Conservation (phyloP, 2,113 vertebrate species). For the Cinclus cinclus region DNA sequence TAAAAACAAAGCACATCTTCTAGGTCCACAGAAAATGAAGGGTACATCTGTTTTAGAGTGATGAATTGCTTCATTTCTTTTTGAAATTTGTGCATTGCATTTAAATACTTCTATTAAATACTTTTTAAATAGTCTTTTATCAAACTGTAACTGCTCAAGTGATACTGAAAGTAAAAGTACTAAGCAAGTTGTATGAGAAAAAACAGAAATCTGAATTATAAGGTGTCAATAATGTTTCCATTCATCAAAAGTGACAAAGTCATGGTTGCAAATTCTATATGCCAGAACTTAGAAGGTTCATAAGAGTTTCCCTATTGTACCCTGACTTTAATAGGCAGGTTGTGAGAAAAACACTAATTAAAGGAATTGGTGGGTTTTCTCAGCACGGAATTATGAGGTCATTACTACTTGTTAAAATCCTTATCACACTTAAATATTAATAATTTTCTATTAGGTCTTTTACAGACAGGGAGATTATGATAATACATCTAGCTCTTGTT, state of each 20-base stretch:
- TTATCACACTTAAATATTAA: constrained; percentile 16
- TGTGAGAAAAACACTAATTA: constrained; percentile 9
- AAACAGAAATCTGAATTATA: not conserved
- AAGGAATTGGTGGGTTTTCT: not conserved
- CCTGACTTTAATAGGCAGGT: not conserved
- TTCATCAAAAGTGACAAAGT: not conserved
- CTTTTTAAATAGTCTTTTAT: not conserved
- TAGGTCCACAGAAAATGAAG: not conserved
- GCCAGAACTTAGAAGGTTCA: not conserved
- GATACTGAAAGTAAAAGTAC: not conserved
- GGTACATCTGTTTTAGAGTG: not conserved
- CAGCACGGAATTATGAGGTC: constrained; percentile 9
- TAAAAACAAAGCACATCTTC: not conserved
- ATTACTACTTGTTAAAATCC: constrained; percentile 23
- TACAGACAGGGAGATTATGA: not conserved
- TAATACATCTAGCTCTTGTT: not conserved
- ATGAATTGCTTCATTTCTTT: not conserved
- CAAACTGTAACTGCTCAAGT: not conserved
- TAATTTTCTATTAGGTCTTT: constrained; percentile 20
- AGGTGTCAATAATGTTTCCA: not conserved
- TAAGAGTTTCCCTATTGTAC: not conserved
- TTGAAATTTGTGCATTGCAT: not conserved
- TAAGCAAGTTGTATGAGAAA: not conserved
- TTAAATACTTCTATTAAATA: constrained; percentile 4
- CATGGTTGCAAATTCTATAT: not conserved